Evolutionary conservation across 2,888 invertebrate genomes (phyloP).

Genomic region (Halictus ligatus): DNA sequence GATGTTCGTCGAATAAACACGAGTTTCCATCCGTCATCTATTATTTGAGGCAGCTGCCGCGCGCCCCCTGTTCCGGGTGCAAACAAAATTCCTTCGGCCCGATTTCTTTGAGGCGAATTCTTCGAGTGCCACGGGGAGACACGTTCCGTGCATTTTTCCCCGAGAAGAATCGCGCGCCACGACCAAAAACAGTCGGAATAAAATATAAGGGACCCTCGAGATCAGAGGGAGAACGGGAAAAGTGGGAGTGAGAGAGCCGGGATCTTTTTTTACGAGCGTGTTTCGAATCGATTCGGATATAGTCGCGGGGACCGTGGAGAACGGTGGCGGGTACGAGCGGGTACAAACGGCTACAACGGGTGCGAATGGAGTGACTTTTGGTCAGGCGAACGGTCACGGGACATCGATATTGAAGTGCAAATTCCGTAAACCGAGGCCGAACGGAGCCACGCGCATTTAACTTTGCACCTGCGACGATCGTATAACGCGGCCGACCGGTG

Average conservation of each 20-base stretch:
- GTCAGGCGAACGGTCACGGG: constrained; percentile 10
- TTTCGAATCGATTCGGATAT: not conserved
- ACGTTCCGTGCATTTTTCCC: not conserved
- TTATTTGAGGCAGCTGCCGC: constrained; percentile 1
- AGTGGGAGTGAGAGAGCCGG: not conserved
- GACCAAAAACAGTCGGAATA: constrained; percentile 8
- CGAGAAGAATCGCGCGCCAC: not conserved
- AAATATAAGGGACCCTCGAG: not conserved
- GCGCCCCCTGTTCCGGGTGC: not conserved
- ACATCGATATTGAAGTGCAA: constrained; percentile 56
- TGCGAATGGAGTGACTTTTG: constrained; percentile 28
- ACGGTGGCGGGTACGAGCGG: not conserved
- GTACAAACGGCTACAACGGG: not conserved
- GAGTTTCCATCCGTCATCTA: constrained; percentile 11
- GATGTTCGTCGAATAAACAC: constrained; percentile 5
- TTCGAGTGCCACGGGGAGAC: not conserved
- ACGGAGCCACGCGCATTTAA: constrained; percentile 54
- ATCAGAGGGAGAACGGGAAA: not conserved
- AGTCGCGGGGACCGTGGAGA: not conserved
- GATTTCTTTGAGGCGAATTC: constrained; percentile 12
- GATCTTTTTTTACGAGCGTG: not conserved
- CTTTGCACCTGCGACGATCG: constrained; percentile 65
- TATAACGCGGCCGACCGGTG: constrained; percentile 50
- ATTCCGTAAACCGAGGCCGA: constrained; percentile 54
- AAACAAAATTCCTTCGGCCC: constrained; percentile 1